These are phyloP conservation scores for Clarias macrocephalus DNA, from an alignment of 2,113 vertebrate species.

Conservation along the genomic window DNA sequence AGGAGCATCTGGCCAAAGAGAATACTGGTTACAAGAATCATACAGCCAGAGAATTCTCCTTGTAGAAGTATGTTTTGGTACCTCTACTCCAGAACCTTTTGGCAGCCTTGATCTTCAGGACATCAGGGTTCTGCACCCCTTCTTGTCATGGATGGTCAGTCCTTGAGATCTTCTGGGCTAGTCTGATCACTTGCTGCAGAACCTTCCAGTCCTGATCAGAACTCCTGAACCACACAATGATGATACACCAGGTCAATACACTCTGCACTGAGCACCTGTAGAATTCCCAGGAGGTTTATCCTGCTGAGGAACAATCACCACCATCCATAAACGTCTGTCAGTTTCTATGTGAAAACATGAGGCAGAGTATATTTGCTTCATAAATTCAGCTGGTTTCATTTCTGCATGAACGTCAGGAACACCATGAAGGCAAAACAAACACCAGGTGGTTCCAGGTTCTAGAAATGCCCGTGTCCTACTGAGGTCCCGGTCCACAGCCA, in stretches of 20 bases:
- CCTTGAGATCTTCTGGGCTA: no score
- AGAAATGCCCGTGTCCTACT: not conserved
- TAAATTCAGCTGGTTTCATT: slow-evolving; percentile 1
- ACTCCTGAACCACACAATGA: no score
- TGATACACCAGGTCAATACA: no score
- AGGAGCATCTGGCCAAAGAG: not conserved
- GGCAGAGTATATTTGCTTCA: not conserved
- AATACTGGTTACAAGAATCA: not conserved
- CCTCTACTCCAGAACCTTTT: no score
- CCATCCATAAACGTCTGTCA: not conserved
- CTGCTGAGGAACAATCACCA: not conserved
- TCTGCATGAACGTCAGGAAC: not conserved
- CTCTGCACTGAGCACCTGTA: no score
- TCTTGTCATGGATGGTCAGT: no score
- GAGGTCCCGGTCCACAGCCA: not conserved
- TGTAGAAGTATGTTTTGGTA: no score
- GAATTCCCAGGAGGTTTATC: not conserved
- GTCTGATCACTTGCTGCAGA: no score
- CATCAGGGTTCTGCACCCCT: no score
- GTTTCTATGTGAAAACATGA: not conserved
- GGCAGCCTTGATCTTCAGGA: no score
- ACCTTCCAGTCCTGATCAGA: no score
- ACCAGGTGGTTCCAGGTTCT: not conserved
- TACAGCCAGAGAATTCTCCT: not conserved
- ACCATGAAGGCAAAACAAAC: not conserved